Evolutionary conservation across 1,140 invertebrate species (phyloP).

Genomic region (Leptinotarsa texana): DNA sequence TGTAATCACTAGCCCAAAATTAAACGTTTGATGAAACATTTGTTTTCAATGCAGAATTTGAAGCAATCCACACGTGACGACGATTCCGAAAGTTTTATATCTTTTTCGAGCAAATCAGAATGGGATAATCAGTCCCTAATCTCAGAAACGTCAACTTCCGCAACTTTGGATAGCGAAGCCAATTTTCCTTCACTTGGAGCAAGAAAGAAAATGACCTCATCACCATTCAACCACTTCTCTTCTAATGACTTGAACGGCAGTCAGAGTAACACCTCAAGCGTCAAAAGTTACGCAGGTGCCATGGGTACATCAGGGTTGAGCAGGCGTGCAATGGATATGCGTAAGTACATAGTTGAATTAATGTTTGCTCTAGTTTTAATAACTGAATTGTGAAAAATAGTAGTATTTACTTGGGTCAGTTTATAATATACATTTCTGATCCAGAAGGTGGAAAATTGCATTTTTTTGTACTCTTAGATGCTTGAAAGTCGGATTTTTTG

Average conservation of each 20-base stretch:
- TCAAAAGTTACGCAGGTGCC: slow-evolving; percentile 24
- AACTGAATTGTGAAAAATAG: too few relatives aligned
- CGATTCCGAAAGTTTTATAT: slow-evolving; percentile 16
- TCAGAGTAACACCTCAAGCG: neutral
- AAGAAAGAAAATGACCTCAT: neutral
- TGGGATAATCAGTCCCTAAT: slow-evolving; percentile 27
- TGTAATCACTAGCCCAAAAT: slow-evolving; percentile 8
- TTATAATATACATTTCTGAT: too few relatives aligned
- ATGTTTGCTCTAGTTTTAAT: too few relatives aligned
- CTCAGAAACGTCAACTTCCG: slow-evolving; percentile 11
- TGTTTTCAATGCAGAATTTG: too few relatives aligned
- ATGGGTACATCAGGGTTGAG: slow-evolving; percentile 1
- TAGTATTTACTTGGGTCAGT: too few relatives aligned
- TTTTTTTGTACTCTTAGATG: too few relatives aligned
- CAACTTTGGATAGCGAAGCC: slow-evolving; percentile 5
- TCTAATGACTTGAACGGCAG: neutral
- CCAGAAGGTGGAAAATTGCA: too few relatives aligned
- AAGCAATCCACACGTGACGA: slow-evolving; percentile 20
- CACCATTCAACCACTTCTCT: neutral
- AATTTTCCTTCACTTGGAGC: slow-evolving; percentile 19
- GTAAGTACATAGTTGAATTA: neutral
- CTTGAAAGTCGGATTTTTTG: too few relatives aligned
- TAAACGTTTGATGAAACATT: neutral
- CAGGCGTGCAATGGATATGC: neutral
- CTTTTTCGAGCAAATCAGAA: slow-evolving; percentile 20